phyloP scores from a whole-genome alignment of 2,888 invertebrate genomes.

The Eurytoma californica region DNA sequence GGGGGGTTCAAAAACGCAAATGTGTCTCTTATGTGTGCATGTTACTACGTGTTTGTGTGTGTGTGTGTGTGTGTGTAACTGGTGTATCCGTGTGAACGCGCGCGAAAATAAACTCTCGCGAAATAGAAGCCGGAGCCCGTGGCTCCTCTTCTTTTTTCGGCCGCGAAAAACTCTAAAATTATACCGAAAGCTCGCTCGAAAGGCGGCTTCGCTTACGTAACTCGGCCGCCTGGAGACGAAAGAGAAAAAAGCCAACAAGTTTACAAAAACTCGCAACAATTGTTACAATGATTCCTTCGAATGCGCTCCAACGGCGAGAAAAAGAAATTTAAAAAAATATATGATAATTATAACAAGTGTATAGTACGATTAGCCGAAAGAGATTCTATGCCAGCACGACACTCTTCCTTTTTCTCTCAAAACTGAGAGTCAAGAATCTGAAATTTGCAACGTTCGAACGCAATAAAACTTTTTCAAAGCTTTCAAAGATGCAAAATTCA shows the following conservation, averaged over 20 bases:
- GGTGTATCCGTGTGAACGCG: constrained; percentile 15
- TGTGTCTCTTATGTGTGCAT: too few relatives aligned
- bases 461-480: constrained; percentile 16
- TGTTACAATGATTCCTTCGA: too few relatives aligned
- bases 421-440: background rate
- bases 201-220: too few relatives aligned
- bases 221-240: too few relatives aligned
- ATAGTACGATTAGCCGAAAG: constrained; percentile 12
- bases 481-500: constrained; percentile 4
- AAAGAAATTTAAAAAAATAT: too few relatives aligned
- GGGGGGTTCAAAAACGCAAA: too few relatives aligned
- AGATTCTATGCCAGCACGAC: background rate
- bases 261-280: too few relatives aligned
- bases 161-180: constrained; percentile 51
- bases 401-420: constrained; percentile 3
- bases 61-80: background rate
- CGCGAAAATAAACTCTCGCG: constrained; percentile 49
- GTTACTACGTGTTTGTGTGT: background rate
- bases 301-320: too few relatives aligned
- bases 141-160: constrained; percentile 39
- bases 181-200: background rate
- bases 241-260: too few relatives aligned
- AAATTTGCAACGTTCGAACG: constrained; percentile 7
- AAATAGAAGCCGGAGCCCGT: constrained; percentile 39
- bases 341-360: too few relatives aligned